Evolutionary conservation across 2,113 vertebrate species (phyloP).

Genomic region (Macaca mulatta): DNA sequence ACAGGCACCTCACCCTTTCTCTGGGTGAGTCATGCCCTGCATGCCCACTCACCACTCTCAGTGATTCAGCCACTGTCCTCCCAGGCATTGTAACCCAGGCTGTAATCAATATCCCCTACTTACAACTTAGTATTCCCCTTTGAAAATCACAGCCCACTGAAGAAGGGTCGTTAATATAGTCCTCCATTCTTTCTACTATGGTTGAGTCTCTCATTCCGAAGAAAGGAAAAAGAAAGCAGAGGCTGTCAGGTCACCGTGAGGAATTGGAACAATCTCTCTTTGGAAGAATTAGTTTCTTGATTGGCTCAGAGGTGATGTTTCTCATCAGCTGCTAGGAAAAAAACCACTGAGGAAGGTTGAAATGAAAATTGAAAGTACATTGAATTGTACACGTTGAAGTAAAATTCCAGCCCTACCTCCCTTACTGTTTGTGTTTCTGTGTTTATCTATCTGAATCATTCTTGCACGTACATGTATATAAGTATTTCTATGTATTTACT

Average conservation of each 20-base stretch:
- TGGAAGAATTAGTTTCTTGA: neutral
- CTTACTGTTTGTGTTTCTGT: too few relatives aligned
- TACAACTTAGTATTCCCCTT: neutral
- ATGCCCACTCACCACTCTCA: neutral
- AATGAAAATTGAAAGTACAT: neutral
- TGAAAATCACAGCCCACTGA: neutral
- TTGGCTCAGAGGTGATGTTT: neutral
- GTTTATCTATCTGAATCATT: neutral
- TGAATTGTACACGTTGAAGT: neutral
- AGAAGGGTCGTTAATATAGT: neutral
- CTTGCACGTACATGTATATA: neutral
- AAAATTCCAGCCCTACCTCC: neutral
- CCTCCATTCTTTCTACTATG: neutral
- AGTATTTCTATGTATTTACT: neutral
- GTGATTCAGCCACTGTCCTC: neutral
- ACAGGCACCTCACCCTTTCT: neutral
- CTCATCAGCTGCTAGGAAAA: neutral
- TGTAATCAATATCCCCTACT: neutral
- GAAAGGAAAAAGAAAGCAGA: neutral
- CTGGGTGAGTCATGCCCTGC: fast-evolving
- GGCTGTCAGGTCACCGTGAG: fast-evolving
- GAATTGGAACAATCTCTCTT: neutral
- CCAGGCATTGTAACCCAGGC: neutral
- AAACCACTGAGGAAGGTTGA: neutral
- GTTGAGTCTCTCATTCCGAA: neutral